These are phyloP conservation scores for Haliclystus octoradiatus DNA, from an alignment of 30 jellyfish, hydroid and myxozoan species.

Conservation along the genomic window DNA sequence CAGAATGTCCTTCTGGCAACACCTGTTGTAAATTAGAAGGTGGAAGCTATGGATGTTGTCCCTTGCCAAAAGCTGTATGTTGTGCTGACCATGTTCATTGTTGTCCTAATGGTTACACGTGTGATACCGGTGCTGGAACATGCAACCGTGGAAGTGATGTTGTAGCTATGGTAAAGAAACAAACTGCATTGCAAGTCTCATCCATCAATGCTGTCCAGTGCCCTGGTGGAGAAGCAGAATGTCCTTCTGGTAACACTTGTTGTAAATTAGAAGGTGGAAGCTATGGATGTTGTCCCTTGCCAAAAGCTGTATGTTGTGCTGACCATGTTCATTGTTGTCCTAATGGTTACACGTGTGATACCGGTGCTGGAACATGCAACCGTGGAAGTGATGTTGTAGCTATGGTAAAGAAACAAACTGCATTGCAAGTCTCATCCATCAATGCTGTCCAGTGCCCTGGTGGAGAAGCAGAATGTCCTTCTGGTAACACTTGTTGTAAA, in stretches of 20 bases:
- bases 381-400: not conserved
- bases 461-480: constrained; percentile 12
- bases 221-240: constrained; percentile 26
- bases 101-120: constrained; percentile 41
- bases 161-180: not conserved
- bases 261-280: constrained; percentile 32
- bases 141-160: constrained; percentile 9
- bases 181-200: not conserved
- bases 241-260: constrained; percentile 49
- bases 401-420: not conserved
- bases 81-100: constrained; percentile 49
- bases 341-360: constrained; percentile 32
- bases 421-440: not conserved
- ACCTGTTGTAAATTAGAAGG: constrained; percentile 42
- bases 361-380: constrained; percentile 9
- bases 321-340: constrained; percentile 78
- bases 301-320: constrained; percentile 61
- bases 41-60: constrained; percentile 59
- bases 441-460: constrained; percentile 31
- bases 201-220: not conserved
- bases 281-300: constrained; percentile 71
- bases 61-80: constrained; percentile 41
- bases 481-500: constrained; percentile 30
- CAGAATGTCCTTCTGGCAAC: constrained; percentile 27
- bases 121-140: constrained; percentile 20